A percentile compares a stretch with the other conserved stretches of the same genome.
These are phyloP conservation scores for Imbricaverruca yamaguchii DNA, from an alignment of 2,888 invertebrate genomes.

Conservation along the genomic window DNA sequence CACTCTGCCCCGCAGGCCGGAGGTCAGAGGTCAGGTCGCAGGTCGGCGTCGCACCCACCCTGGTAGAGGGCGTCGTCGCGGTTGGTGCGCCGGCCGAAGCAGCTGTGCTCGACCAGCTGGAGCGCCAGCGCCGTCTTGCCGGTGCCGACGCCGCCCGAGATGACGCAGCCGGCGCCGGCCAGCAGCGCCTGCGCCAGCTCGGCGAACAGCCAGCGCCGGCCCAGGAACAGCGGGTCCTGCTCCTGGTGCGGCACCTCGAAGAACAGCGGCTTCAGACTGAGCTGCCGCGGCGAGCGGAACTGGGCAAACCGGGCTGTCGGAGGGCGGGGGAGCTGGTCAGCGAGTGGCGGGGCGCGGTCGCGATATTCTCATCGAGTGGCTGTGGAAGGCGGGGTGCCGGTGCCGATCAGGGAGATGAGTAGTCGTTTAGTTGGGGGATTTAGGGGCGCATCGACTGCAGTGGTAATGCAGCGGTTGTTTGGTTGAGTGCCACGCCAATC, in stretches of 20 bases:
- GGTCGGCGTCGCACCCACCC: neutral
- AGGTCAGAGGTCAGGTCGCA: too few relatives aligned
- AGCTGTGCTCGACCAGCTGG: slow-evolving; percentile 86
- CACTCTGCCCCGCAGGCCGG: too few relatives aligned
- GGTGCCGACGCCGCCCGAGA: slow-evolving; percentile 54
- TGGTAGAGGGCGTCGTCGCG: slow-evolving; percentile 34
- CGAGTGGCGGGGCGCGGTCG: too few relatives aligned
- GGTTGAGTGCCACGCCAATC: too few relatives aligned
- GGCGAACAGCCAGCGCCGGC: slow-evolving; percentile 81
- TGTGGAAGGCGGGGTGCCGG: too few relatives aligned
- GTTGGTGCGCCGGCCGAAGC: slow-evolving; percentile 73
- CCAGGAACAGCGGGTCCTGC: slow-evolving; percentile 71
- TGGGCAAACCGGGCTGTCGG: slow-evolving; percentile 51
- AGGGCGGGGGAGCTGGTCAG: neutral
- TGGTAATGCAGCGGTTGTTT: too few relatives aligned
- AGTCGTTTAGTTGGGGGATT: too few relatives aligned
- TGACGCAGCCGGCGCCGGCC: slow-evolving; percentile 39
- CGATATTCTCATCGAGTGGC: too few relatives aligned
- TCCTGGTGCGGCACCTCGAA: slow-evolving; percentile 63
- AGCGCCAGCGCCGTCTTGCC: slow-evolving; percentile 92
- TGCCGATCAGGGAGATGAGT: too few relatives aligned
- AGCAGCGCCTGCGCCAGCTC: slow-evolving; percentile 56
- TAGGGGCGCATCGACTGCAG: too few relatives aligned
- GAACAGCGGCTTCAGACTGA: slow-evolving; percentile 75
- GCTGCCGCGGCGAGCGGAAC: slow-evolving; percentile 46